Evolutionary conservation across 2,888 invertebrate species (phyloP), one percentile per base, ranked within the genome.

Genomic region (Hypomecis punctinalis): DNA sequence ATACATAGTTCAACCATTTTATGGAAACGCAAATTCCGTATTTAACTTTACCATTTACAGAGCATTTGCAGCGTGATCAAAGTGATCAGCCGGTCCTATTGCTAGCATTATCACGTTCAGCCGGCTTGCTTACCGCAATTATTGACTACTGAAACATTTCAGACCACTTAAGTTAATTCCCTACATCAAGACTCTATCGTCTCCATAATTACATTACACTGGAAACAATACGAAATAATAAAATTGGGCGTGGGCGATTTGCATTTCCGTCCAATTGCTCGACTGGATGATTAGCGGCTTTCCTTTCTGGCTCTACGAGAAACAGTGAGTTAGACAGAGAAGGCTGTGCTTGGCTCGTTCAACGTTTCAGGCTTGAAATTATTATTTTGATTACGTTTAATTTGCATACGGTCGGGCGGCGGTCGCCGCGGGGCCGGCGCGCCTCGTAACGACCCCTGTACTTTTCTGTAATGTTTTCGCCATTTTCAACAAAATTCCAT

Each of bases 391-490:
- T 93, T 93, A 89, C 89, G 84, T 90, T 92, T 91, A 92, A 93
- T 93, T 93, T 93, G 93, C 92, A 93, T 93, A 92, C 84, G 84
- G 85, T 83, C 77, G 85, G 61, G 63, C 81, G 81, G 78, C 78
- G 77, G 74, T 76, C 77, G 88, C 90, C 89, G 75, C 80, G 69
- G 79, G 89, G 86, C 84, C 70, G 72, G 68, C 65, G 77, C 82
- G 81, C 86, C 86, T 86, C 88, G 85, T 86, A 85, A 85, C 89
- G 82, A 89, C 89, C 91, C 92, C 91, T 86, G 90, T 91, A 91
- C 89, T 92, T 92, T 92, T 90, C 90, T 90, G 89, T 91, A 92
- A 93, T 93, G 89, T 93, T 92, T 93, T 93, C 92, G 92, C 93
- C 92, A 90, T 93, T 92, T 92, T 86, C 90, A 91, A 92, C 92